Conservation (phyloP, 2,797 vertebrate genomes). For the Rhynchonycteris naso region DNA sequence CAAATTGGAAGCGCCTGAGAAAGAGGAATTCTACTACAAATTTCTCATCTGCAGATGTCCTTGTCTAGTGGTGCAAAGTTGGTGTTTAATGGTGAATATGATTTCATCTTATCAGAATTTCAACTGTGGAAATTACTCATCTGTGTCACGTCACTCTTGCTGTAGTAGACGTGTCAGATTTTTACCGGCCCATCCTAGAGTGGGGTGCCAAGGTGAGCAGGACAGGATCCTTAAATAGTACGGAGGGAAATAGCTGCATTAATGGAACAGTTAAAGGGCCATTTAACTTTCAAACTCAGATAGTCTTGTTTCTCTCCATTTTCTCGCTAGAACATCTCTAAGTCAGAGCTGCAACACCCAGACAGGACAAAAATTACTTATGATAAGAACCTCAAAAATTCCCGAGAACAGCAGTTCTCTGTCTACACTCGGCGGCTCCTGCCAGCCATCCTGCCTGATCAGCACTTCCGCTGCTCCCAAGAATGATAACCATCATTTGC, state of each 20-base stretch:
- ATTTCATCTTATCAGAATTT: neutral
- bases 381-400: conserved; percentile 45
- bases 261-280: conserved; percentile 3
- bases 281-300: conserved; percentile 50
- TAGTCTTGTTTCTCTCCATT: neutral
- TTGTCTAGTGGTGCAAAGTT: neutral
- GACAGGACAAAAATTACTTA: conserved; percentile 51
- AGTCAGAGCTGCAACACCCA: neutral
- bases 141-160: neutral
- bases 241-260: conserved; percentile 15
- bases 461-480: conserved; percentile 30
- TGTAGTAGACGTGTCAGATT: neutral
- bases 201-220: neutral
- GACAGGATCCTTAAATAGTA: neutral
- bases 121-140: neutral
- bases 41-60: neutral
- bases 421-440: neutral
- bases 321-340: conserved; percentile 23
- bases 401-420: conserved; percentile 30
- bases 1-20: neutral
- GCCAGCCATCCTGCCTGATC: neutral
- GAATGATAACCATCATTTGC: neutral
- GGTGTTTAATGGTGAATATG: neutral
- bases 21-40: neutral
- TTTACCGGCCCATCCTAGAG: neutral